Evolutionary conservation across 2,797 vertebrate genomes (phyloP).

Genomic region (Synanceia verrucosa): DNA sequence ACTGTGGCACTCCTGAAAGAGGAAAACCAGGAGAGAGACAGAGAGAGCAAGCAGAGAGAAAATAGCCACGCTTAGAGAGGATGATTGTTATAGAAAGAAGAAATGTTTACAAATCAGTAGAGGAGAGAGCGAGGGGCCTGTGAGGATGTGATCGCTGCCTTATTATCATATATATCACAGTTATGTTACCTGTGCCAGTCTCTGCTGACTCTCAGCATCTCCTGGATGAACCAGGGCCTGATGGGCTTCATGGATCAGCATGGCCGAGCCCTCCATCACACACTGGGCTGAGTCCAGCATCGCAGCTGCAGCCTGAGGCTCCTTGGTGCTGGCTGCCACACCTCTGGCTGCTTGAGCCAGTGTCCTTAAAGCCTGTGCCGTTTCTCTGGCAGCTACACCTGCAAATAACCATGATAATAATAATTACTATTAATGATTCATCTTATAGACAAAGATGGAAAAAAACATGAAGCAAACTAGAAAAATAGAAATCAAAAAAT

Average conservation of each 20-base stretch:
- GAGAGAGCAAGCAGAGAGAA: slow-evolving; percentile 61
- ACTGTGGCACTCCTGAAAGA: slow-evolving; percentile 57
- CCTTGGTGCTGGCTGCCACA: slow-evolving; percentile 93
- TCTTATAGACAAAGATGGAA: not conserved
- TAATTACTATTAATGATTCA: too few species aligned
- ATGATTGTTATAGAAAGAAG: slow-evolving; percentile 62
- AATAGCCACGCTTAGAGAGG: slow-evolving; percentile 66
- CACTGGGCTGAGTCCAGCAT: slow-evolving; percentile 97
- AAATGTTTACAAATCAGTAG: slow-evolving; percentile 62
- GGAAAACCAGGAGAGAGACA: slow-evolving; percentile 44
- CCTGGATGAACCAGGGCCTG: slow-evolving; percentile 94
- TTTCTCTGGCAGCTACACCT: slow-evolving; percentile 98
- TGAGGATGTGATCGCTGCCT: slow-evolving; percentile 21
- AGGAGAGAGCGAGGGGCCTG: slow-evolving; percentile 31
- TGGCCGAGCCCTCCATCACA: slow-evolving; percentile 97
- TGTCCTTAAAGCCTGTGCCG: slow-evolving; percentile 94
- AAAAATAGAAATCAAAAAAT: too few species aligned
- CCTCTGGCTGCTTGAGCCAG: slow-evolving; percentile 96
- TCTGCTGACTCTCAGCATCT: slow-evolving; percentile 97
- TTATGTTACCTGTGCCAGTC: slow-evolving; percentile 91
- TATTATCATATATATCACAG: slow-evolving; percentile 21
- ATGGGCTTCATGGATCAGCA: slow-evolving; percentile 97
- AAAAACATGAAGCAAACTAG: not conserved
- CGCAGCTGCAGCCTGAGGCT: slow-evolving; percentile 90
- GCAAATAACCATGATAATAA: slow-evolving; percentile 2